These are phyloP conservation scores for Artemia franciscana DNA, from an alignment of 1,140 invertebrate genomes.

Conservation along the genomic window DNA sequence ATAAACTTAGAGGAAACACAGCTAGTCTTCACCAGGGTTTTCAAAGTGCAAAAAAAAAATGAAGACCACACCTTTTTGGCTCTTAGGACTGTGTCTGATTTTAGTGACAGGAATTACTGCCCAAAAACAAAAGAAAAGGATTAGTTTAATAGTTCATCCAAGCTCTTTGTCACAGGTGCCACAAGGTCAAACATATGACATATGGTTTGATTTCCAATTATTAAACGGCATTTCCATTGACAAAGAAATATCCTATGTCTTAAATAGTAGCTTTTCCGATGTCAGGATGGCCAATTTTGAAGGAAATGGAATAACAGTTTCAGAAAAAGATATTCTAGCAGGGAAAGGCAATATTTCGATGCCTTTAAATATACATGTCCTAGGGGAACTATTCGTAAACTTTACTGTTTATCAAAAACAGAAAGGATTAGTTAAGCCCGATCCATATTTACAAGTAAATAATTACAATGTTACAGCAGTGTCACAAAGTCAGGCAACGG, in stretches of 20 bases:
- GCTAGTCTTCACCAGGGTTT: no score
- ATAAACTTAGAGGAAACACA: no score
- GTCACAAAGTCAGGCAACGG: neutral
- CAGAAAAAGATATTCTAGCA: neutral
- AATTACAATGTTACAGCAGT: slow-evolving; percentile 5
- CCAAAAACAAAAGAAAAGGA: neutral
- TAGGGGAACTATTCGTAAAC: neutral
- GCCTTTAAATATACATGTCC: neutral
- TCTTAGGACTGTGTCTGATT: no score
- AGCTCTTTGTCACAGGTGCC: neutral
- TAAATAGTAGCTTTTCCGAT: neutral
- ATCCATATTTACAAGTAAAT: neutral
- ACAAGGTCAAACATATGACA: neutral
- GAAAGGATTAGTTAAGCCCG: neutral
- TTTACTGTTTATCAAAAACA: neutral
- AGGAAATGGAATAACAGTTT: neutral
- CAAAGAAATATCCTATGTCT: neutral
- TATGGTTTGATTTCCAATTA: neutral
- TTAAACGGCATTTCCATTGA: neutral
- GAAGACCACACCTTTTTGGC: no score
- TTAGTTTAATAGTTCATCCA: neutral
- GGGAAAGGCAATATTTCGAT: neutral
- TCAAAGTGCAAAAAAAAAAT: no score
- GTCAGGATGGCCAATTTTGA: neutral
- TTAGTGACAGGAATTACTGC: no score